Evolutionary conservation across 2,113 vertebrate species (phyloP).

Genomic region (Myotis davidii): DNA sequence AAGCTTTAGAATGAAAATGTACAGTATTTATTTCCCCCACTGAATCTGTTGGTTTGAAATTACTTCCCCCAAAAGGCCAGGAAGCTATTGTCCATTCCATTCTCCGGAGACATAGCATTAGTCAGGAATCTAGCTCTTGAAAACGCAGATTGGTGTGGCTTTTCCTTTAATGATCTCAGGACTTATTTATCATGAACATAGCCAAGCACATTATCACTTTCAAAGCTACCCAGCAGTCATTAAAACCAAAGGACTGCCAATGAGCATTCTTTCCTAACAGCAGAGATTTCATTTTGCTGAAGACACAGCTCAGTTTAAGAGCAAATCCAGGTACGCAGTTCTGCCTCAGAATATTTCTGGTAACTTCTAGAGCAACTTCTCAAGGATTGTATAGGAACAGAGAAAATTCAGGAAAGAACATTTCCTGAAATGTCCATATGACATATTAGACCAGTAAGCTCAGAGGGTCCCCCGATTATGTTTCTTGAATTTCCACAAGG

Average conservation of each 20-base stretch:
- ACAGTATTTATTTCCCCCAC: background rate
- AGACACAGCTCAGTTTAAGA: constrained; percentile 1
- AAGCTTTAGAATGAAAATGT: constrained; percentile 12
- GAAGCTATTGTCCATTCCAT: background rate
- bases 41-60: background rate
- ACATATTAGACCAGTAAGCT: background rate
- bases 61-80: background rate
- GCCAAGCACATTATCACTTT: background rate
- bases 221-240: background rate
- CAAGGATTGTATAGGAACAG: constrained; percentile 17
- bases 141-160: background rate
- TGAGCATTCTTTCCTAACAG: background rate
- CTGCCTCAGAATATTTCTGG: constrained; percentile 47
- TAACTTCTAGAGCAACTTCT: constrained; percentile 4
- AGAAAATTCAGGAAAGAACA: background rate
- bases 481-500: constrained; percentile 27
- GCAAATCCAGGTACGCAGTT: background rate
- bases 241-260: constrained; percentile 6
- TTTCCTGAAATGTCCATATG: constrained; percentile 44
- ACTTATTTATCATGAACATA: constrained; percentile 32
- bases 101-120: background rate
- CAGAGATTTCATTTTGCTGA: background rate
- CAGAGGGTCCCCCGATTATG: background rate
- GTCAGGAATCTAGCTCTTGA: background rate
- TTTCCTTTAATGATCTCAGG: constrained; percentile 30